Base-by-base conservation (phyloP, 2,797 vertebrate genomes). In the Xerus rutilus region DNA sequence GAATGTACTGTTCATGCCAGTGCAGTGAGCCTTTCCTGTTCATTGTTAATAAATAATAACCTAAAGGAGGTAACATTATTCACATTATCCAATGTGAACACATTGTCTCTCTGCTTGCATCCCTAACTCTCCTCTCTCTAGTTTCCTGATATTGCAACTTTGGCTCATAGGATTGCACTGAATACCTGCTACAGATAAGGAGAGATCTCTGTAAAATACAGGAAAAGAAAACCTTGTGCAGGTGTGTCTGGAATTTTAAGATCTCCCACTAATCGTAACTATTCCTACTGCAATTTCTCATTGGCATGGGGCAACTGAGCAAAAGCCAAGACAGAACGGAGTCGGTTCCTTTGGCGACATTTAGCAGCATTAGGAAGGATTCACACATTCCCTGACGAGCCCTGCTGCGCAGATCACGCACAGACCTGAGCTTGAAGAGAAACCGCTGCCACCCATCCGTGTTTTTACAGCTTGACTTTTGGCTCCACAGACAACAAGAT, bases 351-450 rank as follows among this genome's bases (percentile, higher is more conserved):
- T 79, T 59, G 23, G 65, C 83, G 86, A 73, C 83, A 69, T 23
- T 81, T 69, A 76, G 81, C 45, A 92, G 65, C 79, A 69, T 69
- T 85, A 94, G 92, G 79, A 95, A 95, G 52, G 69, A 94, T 52
- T n/a, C 69, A 5, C 43, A 73, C 47, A 47, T 86, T 39, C 72
- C 17, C 64, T 15, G 1, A 65, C 39, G 57, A 83, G 73, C 21
- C 64, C 69, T 93, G 72, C 94, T 92, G 43, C 64, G 94, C 88
- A 94, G 89, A 97, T 86, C 76, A 81, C 89, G 88, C 89, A 54
- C n/a, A 87, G 85, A 28, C 84, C 35, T 21, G 7, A 86, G 32
- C 87, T 84, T 81, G 72, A 81, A 84, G 67, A 94, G 76, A 91
- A 86, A 77, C 86, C 88, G 81, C 86, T 94, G 47, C 82, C 47